Evolutionary conservation across 1,140 invertebrate species (phyloP).

Genomic region (Whitmania pigra): DNA sequence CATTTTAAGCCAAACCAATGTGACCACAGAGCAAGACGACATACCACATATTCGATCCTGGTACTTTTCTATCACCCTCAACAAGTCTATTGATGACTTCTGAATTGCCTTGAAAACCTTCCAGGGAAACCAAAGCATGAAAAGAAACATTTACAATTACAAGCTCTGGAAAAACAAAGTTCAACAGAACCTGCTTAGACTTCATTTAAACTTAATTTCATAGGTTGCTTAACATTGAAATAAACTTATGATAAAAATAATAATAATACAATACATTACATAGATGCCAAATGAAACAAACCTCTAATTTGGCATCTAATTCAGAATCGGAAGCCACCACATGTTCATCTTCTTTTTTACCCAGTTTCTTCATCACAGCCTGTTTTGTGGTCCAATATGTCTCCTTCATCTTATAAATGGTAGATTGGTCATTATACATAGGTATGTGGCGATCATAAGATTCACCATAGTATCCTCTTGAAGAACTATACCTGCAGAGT

Average conservation of each 20-base stretch:
- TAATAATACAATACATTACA: neutral
- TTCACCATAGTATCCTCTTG: constrained; percentile 34
- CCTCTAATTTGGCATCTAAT: constrained; percentile 87
- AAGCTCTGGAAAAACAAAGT: constrained; percentile 5
- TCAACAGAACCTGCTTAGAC: neutral
- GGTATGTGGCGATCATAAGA: constrained; percentile 35
- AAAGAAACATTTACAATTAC: neutral
- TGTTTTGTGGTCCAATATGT: constrained; percentile 98
- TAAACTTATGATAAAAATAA: too few species aligned
- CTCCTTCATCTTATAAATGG: constrained; percentile 72
- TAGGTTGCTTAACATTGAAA: too few species aligned
- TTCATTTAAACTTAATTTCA: too few species aligned
- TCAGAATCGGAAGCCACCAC: constrained; percentile 88
- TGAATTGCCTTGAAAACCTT: constrained; percentile 82
- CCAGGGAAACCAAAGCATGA: constrained; percentile 14
- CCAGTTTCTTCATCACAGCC: constrained; percentile 78
- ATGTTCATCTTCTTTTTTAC: constrained; percentile 94
- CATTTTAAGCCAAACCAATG: neutral
- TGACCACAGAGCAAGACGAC: constrained; percentile 18
- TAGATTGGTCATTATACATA: constrained; percentile 44
- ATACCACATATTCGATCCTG: constrained; percentile 78
- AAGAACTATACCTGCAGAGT: neutral
- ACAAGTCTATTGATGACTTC: constrained; percentile 72
- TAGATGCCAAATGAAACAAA: constrained; percentile 26
- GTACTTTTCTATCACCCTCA: constrained; percentile 81